Evolutionary conservation across 2,797 vertebrate genomes (phyloP), one percentile per base, ranked within the genome.

Genomic region (Picus viridis): DNA sequence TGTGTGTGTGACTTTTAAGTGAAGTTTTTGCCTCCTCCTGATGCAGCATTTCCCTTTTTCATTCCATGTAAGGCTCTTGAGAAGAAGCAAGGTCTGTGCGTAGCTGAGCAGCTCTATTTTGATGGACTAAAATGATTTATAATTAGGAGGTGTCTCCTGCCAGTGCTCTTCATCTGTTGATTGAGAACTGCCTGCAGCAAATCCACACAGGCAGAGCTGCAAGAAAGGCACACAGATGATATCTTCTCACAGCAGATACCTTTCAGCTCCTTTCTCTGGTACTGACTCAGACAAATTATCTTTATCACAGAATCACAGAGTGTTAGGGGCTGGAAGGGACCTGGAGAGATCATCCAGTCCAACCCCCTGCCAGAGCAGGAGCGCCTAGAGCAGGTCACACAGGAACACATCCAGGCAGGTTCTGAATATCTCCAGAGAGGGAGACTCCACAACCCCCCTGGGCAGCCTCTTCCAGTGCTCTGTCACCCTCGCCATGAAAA

Each of bases 81-180:
- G 82, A 82, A 91, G 89, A 86, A 86, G 49, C 27, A 76, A 79
- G 83, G 82, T 79, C 68, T 81, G 82, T 86, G 43, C 3, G 10
- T 86, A 92, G 85, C 64, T 64, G 64, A 89, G 87, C 64, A 95
- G 71, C 87, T 94, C 7, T 79, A 79, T 96, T 96, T 89, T 95
- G 86, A 70, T 89, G 83, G 93, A 91, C 90, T 94, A 58, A 90
- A 43, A 92, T 4, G 29, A 82, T 84, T 93, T 94, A 89, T 92
- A 89, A 96, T 93, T 90, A 83, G 89, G 83, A 94, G 72, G 56
- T 86, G 83, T 58, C 71, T 94, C 77, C 83, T 92, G 85, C 77
- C 84, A 89, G 71, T 4, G 1, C 54, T 88, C 77, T 70, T 92
- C 64, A 3, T 68, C 15, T 47, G 58, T 73, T 84, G 85, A 79